Evolutionary conservation across 2,797 vertebrate species (phyloP).

Genomic region (Loris lydekkerianus): DNA sequence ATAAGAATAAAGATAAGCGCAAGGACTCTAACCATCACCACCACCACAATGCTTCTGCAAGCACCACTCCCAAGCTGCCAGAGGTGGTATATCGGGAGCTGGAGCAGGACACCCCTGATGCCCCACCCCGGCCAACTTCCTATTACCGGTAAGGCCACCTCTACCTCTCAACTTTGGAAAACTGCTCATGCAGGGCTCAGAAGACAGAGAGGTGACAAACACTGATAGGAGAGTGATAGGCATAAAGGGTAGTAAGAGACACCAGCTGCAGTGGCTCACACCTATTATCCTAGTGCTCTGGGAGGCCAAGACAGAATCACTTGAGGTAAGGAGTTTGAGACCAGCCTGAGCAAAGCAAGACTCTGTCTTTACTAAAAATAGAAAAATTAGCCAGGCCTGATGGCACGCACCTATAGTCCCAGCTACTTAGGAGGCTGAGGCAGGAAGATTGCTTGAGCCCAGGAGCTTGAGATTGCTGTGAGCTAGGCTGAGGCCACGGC

Average conservation of each 20-base stretch:
- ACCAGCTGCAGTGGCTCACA: too few species aligned
- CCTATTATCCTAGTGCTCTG: too few species aligned
- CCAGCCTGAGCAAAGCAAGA: too few species aligned
- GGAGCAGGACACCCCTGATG: constrained; percentile 96
- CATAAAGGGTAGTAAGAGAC: background rate
- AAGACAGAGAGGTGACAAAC: background rate
- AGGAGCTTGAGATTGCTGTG: too few species aligned
- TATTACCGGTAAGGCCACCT: constrained; percentile 95
- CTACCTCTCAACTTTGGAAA: constrained; percentile 22
- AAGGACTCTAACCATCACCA: constrained; percentile 94
- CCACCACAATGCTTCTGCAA: constrained; percentile 93
- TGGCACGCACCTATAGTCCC: too few species aligned
- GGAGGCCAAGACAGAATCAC: too few species aligned
- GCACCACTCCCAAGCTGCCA: constrained; percentile 96
- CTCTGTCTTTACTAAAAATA: too few species aligned
- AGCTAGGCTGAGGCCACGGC: too few species aligned
- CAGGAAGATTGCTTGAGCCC: too few species aligned
- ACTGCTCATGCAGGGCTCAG: constrained; percentile 19
- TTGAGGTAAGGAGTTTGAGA: too few species aligned
- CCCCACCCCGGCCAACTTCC: constrained; percentile 94
- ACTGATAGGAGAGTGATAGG: background rate
- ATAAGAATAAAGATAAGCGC: constrained; percentile 97
- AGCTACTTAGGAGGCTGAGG: too few species aligned
- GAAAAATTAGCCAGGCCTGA: too few species aligned
- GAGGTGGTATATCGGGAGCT: constrained; percentile 98